A percentile compares a stretch with the other conserved stretches of the same genome.
Evolutionary conservation across 2,888 invertebrate genomes (phyloP).

Genomic region (Glaucopsyche alexis): DNA sequence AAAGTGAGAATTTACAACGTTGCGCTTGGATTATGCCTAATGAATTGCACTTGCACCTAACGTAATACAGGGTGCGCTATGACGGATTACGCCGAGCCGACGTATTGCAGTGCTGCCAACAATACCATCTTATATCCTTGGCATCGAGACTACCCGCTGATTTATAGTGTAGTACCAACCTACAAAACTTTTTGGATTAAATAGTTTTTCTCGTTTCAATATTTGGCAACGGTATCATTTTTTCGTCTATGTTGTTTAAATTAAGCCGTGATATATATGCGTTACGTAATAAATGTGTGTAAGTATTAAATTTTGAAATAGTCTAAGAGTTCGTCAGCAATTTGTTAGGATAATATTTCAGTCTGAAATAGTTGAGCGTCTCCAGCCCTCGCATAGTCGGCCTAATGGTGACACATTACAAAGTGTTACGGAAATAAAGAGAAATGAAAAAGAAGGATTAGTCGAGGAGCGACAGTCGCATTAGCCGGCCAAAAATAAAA

Average conservation of each 20-base stretch:
- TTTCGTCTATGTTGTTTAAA: slow-evolving; percentile 41
- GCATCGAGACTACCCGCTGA: slow-evolving; percentile 73
- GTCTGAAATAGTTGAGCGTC: slow-evolving; percentile 49
- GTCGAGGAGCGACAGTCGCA: slow-evolving; percentile 60
- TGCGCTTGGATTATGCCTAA: slow-evolving; percentile 38
- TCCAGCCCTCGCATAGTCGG: slow-evolving; percentile 57
- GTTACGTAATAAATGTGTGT: slow-evolving; percentile 2
- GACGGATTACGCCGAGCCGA: slow-evolving; percentile 49
- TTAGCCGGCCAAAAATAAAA: slow-evolving; percentile 68
- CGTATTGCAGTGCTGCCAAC: slow-evolving; percentile 67
- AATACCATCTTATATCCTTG: slow-evolving; percentile 77
- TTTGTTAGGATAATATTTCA: slow-evolving; percentile 41
- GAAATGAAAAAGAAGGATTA: slow-evolving; percentile 61
- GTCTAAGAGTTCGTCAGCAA: slow-evolving; percentile 20
- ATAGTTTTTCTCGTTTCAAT: slow-evolving; percentile 70
- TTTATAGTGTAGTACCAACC: slow-evolving; percentile 70
- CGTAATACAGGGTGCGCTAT: slow-evolving; percentile 43
- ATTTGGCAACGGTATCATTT: slow-evolving; percentile 56
- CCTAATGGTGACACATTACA: slow-evolving; percentile 67
- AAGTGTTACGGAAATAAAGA: slow-evolving; percentile 69
- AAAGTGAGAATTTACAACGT: slow-evolving; percentile 39
- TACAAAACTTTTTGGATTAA: slow-evolving; percentile 75
- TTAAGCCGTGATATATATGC: slow-evolving; percentile 40
- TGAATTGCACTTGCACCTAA: slow-evolving; percentile 38
- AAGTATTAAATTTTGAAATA: slow-evolving; percentile 12